phyloP scores from a whole-genome alignment of 2,113 vertebrate genomes.

The Takifugu flavidus region DNA sequence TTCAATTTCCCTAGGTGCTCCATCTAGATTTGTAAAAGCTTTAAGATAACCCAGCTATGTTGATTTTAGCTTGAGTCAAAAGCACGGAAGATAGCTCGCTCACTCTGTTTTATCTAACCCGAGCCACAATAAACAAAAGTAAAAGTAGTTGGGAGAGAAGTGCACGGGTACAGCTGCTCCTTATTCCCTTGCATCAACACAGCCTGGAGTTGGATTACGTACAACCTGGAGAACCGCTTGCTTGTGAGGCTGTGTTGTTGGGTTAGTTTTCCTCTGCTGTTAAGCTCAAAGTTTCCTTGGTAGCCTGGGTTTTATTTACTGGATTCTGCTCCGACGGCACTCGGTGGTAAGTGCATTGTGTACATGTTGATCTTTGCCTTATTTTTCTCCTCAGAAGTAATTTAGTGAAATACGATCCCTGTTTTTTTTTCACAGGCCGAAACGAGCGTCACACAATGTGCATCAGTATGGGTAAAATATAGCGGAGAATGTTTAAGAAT shows the following conservation, averaged over 20 bases:
- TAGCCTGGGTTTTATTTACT: slow-evolving; percentile 10
- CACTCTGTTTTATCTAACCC: slow-evolving; percentile 33
- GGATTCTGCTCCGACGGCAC: not conserved
- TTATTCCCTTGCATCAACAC: slow-evolving; percentile 63
- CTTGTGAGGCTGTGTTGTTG: not conserved
- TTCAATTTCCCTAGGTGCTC: slow-evolving; percentile 21
- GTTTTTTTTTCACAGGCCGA: slow-evolving; percentile 1
- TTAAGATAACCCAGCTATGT: slow-evolving; percentile 33
- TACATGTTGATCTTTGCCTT: not conserved
- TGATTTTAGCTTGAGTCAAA: slow-evolving; percentile 48
- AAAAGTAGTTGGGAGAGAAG: slow-evolving; percentile 32
- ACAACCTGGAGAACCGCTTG: slow-evolving; percentile 30
- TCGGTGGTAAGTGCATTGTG: slow-evolving; percentile 8
- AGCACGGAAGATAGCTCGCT: slow-evolving; percentile 3
- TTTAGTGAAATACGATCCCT: not conserved
- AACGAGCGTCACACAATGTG: too few species aligned
- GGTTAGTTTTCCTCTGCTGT: not conserved
- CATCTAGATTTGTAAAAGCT: slow-evolving; percentile 30
- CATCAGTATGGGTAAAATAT: too few species aligned
- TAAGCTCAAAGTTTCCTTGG: slow-evolving; percentile 16
- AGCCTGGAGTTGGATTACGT: slow-evolving; percentile 38
- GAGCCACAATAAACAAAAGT: slow-evolving; percentile 60
- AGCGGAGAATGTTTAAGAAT: too few species aligned
- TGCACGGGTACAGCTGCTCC: slow-evolving; percentile 55
- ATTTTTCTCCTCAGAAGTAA: not conserved